These are phyloP conservation scores for Channa striata DNA, from an alignment of 2,797 vertebrate species.

Conservation along the genomic window DNA sequence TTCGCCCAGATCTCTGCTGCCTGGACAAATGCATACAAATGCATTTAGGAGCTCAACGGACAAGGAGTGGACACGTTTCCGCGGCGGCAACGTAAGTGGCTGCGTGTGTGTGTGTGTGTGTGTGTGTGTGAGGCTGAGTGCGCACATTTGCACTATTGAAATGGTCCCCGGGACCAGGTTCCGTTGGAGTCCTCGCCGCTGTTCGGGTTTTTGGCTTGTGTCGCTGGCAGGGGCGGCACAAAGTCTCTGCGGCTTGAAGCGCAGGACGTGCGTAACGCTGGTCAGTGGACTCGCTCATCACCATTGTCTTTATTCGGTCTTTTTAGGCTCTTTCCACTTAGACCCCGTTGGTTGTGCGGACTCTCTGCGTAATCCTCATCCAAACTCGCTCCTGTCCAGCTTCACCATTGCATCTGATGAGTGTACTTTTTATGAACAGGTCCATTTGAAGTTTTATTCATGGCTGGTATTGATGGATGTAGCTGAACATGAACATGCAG, in stretches of 20 bases:
- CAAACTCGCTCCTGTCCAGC: not conserved
- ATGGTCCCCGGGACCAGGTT: slow-evolving; percentile 3
- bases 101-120: slow-evolving; percentile 15
- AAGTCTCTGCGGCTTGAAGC: slow-evolving; percentile 22
- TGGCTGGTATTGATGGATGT: slow-evolving; percentile 15
- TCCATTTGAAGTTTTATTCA: slow-evolving; percentile 23
- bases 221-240: not conserved
- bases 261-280: too few relatives aligned
- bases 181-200: slow-evolving; percentile 14
- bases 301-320: not conserved
- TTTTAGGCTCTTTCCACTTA: not conserved
- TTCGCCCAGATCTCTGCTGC: slow-evolving; percentile 94
- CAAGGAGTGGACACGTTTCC: slow-evolving; percentile 95
- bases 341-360: not conserved
- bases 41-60: slow-evolving; percentile 99
- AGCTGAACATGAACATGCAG: slow-evolving; percentile 41
- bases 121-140: slow-evolving; percentile 12
- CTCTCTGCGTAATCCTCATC: too few relatives aligned
- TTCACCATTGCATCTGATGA: slow-evolving; percentile 6
- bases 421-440: slow-evolving; percentile 1
- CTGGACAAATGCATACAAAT: slow-evolving; percentile 99
- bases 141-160: slow-evolving; percentile 28
- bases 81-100: slow-evolving; percentile 91
- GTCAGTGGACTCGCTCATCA: too few relatives aligned
- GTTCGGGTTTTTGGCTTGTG: not conserved